A percentile compares a stretch with the other conserved stretches of the same genome.
Conservation (phyloP, 2,113 vertebrate species). For the Calyptommatus sinebrachiatus region DNA sequence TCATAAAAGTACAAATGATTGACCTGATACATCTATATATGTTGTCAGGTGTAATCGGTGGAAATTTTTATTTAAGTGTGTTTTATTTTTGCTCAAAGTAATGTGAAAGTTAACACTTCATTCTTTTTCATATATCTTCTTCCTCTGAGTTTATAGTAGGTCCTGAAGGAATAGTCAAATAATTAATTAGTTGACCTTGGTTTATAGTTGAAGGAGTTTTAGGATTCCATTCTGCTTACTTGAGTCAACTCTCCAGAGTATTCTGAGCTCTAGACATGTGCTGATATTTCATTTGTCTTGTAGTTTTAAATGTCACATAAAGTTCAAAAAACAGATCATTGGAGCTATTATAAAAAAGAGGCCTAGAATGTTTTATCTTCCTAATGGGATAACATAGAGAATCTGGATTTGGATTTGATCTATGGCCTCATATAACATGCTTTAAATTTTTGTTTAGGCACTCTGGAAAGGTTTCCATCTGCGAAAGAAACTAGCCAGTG, state of each 20-base stretch:
- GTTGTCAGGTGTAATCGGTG: conserved; percentile 51
- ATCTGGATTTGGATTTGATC: conserved; percentile 86
- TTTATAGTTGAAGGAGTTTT: conserved; percentile 81
- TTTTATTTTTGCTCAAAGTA: conserved; percentile 61
- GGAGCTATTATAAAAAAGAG: conserved; percentile 80
- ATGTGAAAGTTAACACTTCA: conserved; percentile 70
- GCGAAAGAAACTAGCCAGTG: conserved; percentile 83
- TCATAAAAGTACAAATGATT: conserved; percentile 40
- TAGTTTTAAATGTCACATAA: conserved; percentile 88
- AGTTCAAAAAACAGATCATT: conserved; percentile 95
- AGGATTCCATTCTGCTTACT: conserved; percentile 85
- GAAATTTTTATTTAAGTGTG: conserved; percentile 54
- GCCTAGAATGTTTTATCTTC: conserved; percentile 91
- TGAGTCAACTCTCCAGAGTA: conserved; percentile 79
- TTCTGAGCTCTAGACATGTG: conserved; percentile 85
- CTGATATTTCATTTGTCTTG: conserved; percentile 91
- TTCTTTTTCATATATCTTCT: conserved; percentile 59
- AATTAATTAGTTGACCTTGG: conserved; percentile 93
- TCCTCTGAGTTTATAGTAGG: conserved; percentile 77
- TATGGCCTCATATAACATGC: conserved; percentile 76
- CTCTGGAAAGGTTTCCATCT: conserved; percentile 87
- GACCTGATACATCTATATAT: conserved; percentile 36
- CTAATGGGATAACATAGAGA: conserved; percentile 90
- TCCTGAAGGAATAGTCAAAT: conserved; percentile 85
- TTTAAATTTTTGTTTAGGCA: conserved; percentile 85